Conservation (phyloP, 2,113 vertebrate genomes). For the Clarias macrocephalus region DNA sequence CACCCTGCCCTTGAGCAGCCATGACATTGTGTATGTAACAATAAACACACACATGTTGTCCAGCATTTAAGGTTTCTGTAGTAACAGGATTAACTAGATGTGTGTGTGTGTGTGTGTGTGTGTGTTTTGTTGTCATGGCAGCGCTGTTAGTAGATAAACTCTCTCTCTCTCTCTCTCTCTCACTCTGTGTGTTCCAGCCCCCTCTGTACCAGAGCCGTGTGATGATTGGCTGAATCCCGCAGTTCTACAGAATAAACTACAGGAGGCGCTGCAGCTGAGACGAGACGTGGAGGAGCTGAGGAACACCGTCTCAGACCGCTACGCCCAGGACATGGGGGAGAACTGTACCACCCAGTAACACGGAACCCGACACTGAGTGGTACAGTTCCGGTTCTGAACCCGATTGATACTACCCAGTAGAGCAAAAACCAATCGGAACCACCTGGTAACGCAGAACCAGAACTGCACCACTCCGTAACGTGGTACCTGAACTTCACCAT, state of each 20-base stretch:
- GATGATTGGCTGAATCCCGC: slow-evolving; percentile 82
- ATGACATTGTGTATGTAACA: neutral
- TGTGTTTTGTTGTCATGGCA: slow-evolving; percentile 10
- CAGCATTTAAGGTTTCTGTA: neutral
- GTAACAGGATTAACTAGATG: neutral
- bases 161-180: too few species aligned
- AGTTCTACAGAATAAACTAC: slow-evolving; percentile 83
- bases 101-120: slow-evolving; percentile 8
- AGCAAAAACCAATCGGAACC: neutral
- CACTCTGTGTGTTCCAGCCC: slow-evolving; percentile 37
- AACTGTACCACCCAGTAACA: slow-evolving; percentile 85
- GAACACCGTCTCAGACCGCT: slow-evolving; percentile 90
- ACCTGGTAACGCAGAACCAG: neutral
- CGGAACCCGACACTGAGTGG: neutral
- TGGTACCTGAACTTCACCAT: neutral
- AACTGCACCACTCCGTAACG: slow-evolving; percentile 47
- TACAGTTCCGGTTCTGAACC: neutral
- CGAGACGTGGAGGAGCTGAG: slow-evolving; percentile 90
- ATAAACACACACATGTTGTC: neutral
- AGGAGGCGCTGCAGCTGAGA: slow-evolving; percentile 84
- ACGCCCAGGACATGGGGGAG: slow-evolving; percentile 98
- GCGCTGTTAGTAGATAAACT: neutral
- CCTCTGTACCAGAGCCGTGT: slow-evolving; percentile 65
- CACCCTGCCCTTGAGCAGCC: too few species aligned
- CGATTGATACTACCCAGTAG: neutral